A percentile compares a stretch with the other conserved stretches of the same genome.
phyloP scores from a whole-genome alignment of 1,140 invertebrate species.

The Brachionus calyciflorus region DNA sequence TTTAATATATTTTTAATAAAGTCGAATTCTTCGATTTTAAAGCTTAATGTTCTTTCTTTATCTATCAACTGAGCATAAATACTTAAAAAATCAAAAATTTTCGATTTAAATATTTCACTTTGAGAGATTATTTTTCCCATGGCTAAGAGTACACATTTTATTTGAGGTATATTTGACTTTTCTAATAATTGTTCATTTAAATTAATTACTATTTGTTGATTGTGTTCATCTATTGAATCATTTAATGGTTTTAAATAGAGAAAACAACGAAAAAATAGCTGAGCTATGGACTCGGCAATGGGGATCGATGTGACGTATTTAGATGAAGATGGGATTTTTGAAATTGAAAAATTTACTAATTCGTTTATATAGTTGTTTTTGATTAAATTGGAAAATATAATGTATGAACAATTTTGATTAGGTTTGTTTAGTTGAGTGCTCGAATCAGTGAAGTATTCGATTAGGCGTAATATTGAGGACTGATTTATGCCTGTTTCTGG shows the following conservation, averaged over 20 bases:
- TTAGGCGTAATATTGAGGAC: slow-evolving; percentile 2
- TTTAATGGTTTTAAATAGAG: neutral
- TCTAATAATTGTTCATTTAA: neutral
- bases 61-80: neutral
- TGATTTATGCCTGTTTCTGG: neutral
- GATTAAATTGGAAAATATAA: neutral
- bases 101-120: neutral
- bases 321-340: neutral
- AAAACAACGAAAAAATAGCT: slow-evolving; percentile 21
- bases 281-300: neutral
- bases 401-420: neutral
- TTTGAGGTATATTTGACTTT: neutral
- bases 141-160: neutral
- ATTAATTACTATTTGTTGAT: neutral
- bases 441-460: slow-evolving; percentile 35
- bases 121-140: neutral
- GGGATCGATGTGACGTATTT: slow-evolving; percentile 14
- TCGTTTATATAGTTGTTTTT: neutral
- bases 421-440: neutral
- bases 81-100: neutral
- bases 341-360: neutral
- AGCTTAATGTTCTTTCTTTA: neutral
- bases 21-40: neutral
- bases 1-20: neutral
- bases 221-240: neutral